Base-by-base conservation (phyloP, 2,113 vertebrate species). In the Hipposideros armiger region DNA sequence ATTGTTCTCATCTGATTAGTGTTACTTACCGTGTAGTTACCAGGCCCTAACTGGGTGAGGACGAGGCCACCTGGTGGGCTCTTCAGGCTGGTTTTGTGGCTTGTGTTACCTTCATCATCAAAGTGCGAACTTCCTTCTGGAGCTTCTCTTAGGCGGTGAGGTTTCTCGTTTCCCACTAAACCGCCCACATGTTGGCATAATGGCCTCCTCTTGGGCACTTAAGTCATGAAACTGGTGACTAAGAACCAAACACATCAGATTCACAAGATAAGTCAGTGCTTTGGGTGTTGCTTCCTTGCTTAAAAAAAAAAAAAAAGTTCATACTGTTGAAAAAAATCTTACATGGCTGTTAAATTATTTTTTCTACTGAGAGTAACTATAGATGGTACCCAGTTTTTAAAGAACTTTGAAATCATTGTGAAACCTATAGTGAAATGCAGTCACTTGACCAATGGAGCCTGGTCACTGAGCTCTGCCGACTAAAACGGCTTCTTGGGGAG, bases 11-110 rank as follows among this genome's bases (percentile, higher is more conserved):
- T 58, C 26, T 87, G 10, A 54, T 3, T 72, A 40, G n/a, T 77
- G 0, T 52, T 42, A 50, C 42, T 58, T 84, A 32, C 40, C 87
- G 11, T 32, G 2, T 36, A 92, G 32, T 87, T 70, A 32, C 14
- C 30, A 60, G 26, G 47, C 62, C 17, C 72, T 74, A 72, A n/a
- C 4, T 32, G 4, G 16, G 40, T 17, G 13, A 54, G 1, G 20
- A 17, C 47, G 81, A 72, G 52, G n/a, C 19, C 77, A 14, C 77
- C 74, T 77, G 40, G 85, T 85, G 32, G 58, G 20, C n/a, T 94
- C 92, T 42, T 4, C 1, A 56, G 5, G 40, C 67, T 40, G 42
- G 24, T 60, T 45, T 83, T 89, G 5, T 52, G 78, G 4, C 22
- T 67, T 40, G 72, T 2, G 4, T 87, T 74, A 30, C 42, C 56